These are phyloP conservation scores for Mythimna pallens DNA, from an alignment of 2,888 invertebrate genomes.

Conservation along the genomic window DNA sequence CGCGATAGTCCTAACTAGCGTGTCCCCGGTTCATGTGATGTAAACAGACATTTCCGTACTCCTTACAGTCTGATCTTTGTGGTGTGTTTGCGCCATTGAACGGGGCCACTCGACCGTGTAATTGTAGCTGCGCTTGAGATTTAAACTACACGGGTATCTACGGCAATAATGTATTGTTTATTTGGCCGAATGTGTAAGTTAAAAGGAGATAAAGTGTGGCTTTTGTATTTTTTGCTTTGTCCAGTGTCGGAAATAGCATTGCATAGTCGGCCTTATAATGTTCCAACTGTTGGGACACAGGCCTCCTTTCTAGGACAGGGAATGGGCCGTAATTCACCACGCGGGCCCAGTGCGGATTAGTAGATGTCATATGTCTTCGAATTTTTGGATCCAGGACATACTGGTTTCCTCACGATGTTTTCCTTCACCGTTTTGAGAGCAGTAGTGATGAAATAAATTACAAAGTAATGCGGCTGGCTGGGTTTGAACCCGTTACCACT, in stretches of 20 bases:
- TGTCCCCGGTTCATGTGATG: slow-evolving; percentile 64
- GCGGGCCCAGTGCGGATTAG: no score
- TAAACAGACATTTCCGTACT: slow-evolving; percentile 70
- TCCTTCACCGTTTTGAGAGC: no score
- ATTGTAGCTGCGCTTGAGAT: slow-evolving; percentile 59
- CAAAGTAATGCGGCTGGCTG: no score
- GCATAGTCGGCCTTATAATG: no score
- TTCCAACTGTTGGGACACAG: no score
- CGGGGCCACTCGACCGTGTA: slow-evolving; percentile 56
- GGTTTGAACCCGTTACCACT: no score
- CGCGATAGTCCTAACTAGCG: slow-evolving; percentile 31
- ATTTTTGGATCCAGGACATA: no score
- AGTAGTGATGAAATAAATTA: no score
- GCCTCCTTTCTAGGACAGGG: no score
- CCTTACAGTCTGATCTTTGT: slow-evolving; percentile 67
- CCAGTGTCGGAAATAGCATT: neutral
- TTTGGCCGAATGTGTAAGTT: slow-evolving; percentile 26
- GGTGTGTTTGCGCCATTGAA: slow-evolving; percentile 62
- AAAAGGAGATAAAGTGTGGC: slow-evolving; percentile 10
- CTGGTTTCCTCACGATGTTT: no score
- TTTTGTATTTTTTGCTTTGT: neutral
- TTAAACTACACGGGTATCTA: slow-evolving; percentile 46
- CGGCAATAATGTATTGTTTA: slow-evolving; percentile 42
- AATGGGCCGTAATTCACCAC: no score
- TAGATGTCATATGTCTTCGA: no score